phyloP scores from a whole-genome alignment of 2,888 invertebrate genomes.

The Lepidocyrtinus sp. region DNA sequence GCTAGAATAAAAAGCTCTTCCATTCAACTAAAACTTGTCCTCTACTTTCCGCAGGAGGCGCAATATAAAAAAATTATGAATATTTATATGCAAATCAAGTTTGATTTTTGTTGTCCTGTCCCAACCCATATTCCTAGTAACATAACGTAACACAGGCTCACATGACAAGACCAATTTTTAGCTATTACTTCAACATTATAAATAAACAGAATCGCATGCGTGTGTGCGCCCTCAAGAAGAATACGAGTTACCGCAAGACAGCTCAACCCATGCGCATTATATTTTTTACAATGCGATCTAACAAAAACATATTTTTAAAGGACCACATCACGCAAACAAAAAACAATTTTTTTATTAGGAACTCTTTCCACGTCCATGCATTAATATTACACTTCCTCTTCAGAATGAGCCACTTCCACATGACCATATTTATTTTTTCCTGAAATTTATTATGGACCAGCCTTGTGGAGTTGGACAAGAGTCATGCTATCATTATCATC shows the following conservation, averaged over 20 bases:
- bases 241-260: constrained; percentile 5
- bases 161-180: constrained; percentile 46
- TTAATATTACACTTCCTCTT: not conserved
- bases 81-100: constrained; percentile 57
- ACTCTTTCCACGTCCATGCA: not conserved
- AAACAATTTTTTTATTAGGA: not conserved
- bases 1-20: not conserved
- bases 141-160: constrained; percentile 17
- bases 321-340: constrained; percentile 7
- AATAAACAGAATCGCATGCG: constrained; percentile 49
- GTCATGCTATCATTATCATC: constrained; percentile 3
- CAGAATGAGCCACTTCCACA: not conserved
- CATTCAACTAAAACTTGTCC: not conserved
- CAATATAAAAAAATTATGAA: constrained; percentile 31
- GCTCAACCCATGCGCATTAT: not conserved
- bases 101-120: constrained; percentile 39
- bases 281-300: no score
- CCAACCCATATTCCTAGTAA: constrained; percentile 32
- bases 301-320: no score
- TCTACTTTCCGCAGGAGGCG: constrained; percentile 6
- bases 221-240: constrained; percentile 37
- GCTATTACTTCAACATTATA: constrained; percentile 58
- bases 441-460: no score
- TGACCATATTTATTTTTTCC: constrained; percentile 11
- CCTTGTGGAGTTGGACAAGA: constrained; percentile 2